Base-by-base conservation (phyloP, 2,888 invertebrate genomes). In the Hydroisotoma schaefferi region DNA sequence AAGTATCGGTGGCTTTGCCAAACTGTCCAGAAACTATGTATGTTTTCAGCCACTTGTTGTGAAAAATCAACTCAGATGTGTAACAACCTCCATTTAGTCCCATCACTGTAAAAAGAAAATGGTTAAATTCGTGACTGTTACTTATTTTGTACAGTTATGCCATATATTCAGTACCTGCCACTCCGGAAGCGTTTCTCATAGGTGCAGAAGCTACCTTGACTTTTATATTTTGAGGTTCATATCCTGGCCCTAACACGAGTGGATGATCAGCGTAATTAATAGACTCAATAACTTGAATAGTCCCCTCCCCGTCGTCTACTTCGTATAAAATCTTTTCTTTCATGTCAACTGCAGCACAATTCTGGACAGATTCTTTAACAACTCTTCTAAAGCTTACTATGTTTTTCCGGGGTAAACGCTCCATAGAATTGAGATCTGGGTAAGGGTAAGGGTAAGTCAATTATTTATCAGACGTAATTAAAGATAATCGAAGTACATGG, bases 1-100 rank as follows among this genome's bases (percentile, higher is more conserved):
- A 83, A 67, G 82, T 86, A 64, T 88, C 85, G 0, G 90, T 92
- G 1, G 87, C 86, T 66, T 82, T 80, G 1, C 93, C 93, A 2
- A 94, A 79, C 57, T 82, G 77, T 0, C 90, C 92, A 38, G 84
- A 85, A 0, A 92, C 77, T 74, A 85, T 85, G 75, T 86, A 93
- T 0, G 84, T 84, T 68, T 86, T 81, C 0, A 87, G 81, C 2
- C 85, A 82, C 2, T 82, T 80, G 43, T 84, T 81, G n/a, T 79
- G 74, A 67, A 83, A 80, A 54, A 91, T 80, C 54, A 77, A 76
- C 40, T 80, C 77, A 0, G 84, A 82, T 18, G 80, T 75, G 51
- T 74, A 78, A 12, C 82, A 81, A 1, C 88, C 90, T 26, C 78
- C 76, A 76, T 87, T 87, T 4, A 93, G 76, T 1, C 90, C 91